Evolutionary conservation across 2,888 invertebrate genomes (phyloP).

Genomic region (Drosophila mulleri): DNA sequence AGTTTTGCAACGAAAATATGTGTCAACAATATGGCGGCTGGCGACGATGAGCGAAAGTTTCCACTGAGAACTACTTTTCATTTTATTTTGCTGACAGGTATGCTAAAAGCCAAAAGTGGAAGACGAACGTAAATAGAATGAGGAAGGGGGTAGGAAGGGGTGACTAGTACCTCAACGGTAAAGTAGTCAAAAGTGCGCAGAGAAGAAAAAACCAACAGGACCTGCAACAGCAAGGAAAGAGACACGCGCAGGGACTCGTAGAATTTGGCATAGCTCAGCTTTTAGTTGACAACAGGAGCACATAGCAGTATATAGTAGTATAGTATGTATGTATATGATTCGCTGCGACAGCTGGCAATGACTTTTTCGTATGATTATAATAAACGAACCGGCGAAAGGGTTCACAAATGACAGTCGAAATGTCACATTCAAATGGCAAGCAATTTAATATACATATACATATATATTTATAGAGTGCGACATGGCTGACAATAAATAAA

Average conservation of each 20-base stretch:
- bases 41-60: slow-evolving; percentile 77
- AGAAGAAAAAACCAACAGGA: slow-evolving; percentile 20
- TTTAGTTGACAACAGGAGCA: slow-evolving; percentile 4
- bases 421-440: slow-evolving; percentile 75
- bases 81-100: slow-evolving; percentile 79
- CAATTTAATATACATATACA: slow-evolving; percentile 59
- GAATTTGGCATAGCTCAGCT: slow-evolving; percentile 47
- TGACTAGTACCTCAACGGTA: slow-evolving; percentile 20
- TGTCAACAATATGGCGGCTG: slow-evolving; percentile 76
- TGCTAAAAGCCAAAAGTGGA: slow-evolving; percentile 72
- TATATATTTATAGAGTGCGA: slow-evolving; percentile 71
- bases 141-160: background rate
- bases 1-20: slow-evolving; percentile 67
- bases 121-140: slow-evolving; percentile 26
- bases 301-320: background rate
- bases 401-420: slow-evolving; percentile 64
- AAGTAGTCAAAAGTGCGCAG: slow-evolving; percentile 63
- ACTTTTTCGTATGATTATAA: slow-evolving; percentile 72
- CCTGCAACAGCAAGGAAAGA: slow-evolving; percentile 3
- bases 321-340: background rate
- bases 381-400: slow-evolving; percentile 53
- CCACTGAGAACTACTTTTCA: slow-evolving; percentile 77
- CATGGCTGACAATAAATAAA: slow-evolving; percentile 72
- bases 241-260: slow-evolving; percentile 18
- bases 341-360: slow-evolving; percentile 76